A percentile compares a stretch with the other conserved stretches of the same genome.
Evolutionary conservation across 2,113 vertebrate genomes (phyloP).

Genomic region (Hepsetus odoe): DNA sequence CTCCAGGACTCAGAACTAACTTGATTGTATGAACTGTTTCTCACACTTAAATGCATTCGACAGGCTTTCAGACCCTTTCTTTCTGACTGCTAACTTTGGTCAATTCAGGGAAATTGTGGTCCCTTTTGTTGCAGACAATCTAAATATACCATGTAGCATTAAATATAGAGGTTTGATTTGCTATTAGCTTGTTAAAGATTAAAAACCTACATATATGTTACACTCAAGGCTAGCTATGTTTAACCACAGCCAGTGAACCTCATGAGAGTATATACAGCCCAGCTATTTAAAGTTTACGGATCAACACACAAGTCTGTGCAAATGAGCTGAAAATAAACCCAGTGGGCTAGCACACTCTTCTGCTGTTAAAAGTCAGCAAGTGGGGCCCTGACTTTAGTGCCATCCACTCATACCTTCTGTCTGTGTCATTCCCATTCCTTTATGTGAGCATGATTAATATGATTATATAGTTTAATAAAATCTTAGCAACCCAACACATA

Average conservation of each 20-base stretch:
- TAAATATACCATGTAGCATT: neutral
- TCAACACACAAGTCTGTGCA: conserved; percentile 64
- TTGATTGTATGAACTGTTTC: too few species aligned
- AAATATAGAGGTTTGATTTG: conserved; percentile 6
- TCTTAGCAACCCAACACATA: conserved; percentile 6
- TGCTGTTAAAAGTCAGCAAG: conserved; percentile 42
- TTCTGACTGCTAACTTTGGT: neutral
- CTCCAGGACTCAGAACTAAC: too few species aligned
- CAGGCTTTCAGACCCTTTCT: too few species aligned
- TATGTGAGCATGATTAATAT: neutral
- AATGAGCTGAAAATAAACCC: conserved; percentile 75
- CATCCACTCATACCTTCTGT: conserved; percentile 3
- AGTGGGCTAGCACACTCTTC: conserved; percentile 50
- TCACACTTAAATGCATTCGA: too few species aligned
- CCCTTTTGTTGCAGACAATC: neutral
- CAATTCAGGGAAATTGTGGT: neutral
- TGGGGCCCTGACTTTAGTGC: neutral
- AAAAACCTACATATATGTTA: neutral
- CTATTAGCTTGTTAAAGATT: neutral
- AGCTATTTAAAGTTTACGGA: conserved; percentile 74
- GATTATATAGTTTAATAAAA: conserved; percentile 10
- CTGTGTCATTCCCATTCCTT: neutral
- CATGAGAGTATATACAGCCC: conserved; percentile 56
- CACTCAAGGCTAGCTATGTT: conserved; percentile 43
- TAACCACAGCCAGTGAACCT: conserved; percentile 64